phyloP scores from a whole-genome alignment of 2,888 invertebrate species.

The Eurytoma adleriae region DNA sequence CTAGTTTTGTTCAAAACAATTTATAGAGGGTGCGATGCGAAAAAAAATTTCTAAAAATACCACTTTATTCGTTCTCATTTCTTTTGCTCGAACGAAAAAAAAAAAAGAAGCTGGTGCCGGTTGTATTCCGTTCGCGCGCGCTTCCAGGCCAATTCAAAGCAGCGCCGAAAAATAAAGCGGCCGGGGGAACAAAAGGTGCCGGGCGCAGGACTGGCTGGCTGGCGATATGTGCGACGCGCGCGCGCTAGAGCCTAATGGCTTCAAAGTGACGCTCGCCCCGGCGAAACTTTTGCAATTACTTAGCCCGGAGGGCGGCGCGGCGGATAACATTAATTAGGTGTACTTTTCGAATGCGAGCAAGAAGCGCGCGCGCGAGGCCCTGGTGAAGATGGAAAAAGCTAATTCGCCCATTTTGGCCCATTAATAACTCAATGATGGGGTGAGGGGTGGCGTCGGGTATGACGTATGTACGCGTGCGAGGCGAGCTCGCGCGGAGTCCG shows the following conservation, averaged over 20 bases:
- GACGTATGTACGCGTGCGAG: background rate
- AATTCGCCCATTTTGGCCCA: constrained; percentile 45
- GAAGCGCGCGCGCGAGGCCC: background rate
- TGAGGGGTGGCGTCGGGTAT: too few relatives aligned
- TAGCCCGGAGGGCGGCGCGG: constrained; percentile 38
- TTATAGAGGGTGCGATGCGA: background rate
- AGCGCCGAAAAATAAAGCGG: background rate
- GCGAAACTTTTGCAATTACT: constrained; percentile 57
- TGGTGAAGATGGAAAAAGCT: constrained; percentile 35
- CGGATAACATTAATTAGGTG: constrained; percentile 57
- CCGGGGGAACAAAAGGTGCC: background rate
- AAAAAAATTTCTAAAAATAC: background rate
- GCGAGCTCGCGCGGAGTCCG: background rate
- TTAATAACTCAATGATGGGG: constrained; percentile 52
- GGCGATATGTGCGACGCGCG: constrained; percentile 1
- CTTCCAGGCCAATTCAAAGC: too few relatives aligned
- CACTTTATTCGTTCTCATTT: too few relatives aligned
- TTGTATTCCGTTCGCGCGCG: too few relatives aligned
- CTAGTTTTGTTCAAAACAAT: too few relatives aligned
- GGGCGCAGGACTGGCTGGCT: background rate
- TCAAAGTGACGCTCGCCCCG: constrained; percentile 18
- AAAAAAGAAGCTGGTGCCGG: too few relatives aligned
- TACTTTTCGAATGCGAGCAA: constrained; percentile 53
- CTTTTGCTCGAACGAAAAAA: too few relatives aligned
- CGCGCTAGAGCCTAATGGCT: constrained; percentile 20